Conservation (phyloP, 2,113 vertebrate species). For the Gymnarchus niloticus region DNA sequence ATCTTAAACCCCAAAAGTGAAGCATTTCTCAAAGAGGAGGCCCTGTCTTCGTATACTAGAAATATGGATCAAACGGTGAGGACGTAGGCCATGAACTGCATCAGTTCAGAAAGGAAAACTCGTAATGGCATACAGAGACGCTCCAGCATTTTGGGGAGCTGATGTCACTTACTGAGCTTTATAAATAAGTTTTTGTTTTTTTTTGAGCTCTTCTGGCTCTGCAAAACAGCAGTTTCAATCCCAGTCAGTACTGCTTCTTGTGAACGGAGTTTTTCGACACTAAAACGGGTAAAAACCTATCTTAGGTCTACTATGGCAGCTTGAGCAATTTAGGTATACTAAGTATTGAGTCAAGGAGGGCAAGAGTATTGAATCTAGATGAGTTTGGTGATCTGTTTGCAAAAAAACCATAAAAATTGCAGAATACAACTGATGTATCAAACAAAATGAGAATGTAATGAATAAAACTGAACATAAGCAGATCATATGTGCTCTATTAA, state of each 20-base stretch:
- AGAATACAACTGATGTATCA: neutral
- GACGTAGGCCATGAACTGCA: neutral
- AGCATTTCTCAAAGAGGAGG: neutral
- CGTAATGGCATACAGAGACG: neutral
- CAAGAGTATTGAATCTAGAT: neutral
- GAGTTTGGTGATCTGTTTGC: neutral
- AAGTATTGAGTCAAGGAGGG: neutral
- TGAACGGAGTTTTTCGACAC: slow-evolving; percentile 15
- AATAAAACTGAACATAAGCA: too few relatives aligned
- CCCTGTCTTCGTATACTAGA: neutral
- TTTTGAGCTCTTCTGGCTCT: neutral
- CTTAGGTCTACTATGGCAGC: slow-evolving; percentile 10
- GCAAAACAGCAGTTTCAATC: neutral
- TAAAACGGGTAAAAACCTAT: slow-evolving; percentile 8
- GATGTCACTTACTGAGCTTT: neutral
- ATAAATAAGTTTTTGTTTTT: neutral
- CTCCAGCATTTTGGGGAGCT: neutral
- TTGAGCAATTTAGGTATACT: neutral
- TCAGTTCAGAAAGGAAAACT: neutral
- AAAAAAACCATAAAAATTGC: neutral
- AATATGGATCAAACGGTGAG: neutral
- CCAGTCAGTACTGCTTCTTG: neutral
- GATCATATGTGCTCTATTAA: too few relatives aligned
- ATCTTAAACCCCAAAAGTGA: slow-evolving; percentile 6
- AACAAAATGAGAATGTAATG: too few relatives aligned